Percentiles rank a stretch among this genome's conserved stretches.
These are phyloP conservation scores for Athrips mouffetella DNA, from an alignment of 2,888 invertebrate species.

Conservation along the genomic window DNA sequence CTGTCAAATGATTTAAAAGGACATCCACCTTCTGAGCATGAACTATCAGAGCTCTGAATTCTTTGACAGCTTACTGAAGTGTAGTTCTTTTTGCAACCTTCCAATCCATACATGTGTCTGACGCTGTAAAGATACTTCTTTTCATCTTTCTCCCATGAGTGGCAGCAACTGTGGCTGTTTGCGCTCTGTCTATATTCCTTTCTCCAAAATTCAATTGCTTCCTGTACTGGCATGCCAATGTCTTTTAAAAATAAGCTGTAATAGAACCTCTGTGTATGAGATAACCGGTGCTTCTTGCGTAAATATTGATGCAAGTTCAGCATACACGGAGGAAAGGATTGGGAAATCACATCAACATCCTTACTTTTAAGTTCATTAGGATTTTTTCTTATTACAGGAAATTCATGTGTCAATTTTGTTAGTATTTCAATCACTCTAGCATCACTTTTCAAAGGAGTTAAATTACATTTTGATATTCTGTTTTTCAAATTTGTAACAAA, in stretches of 20 bases:
- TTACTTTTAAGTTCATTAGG: conserved; percentile 38
- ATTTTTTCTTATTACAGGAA: conserved; percentile 29
- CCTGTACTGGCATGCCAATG: conserved; percentile 81
- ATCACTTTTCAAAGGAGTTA: conserved; percentile 47
- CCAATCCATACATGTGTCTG: conserved; percentile 84
- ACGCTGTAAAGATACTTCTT: conserved; percentile 82
- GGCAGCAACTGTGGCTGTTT: conserved; percentile 72
- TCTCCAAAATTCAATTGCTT: conserved; percentile 82
- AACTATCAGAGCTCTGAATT: conserved; percentile 75
- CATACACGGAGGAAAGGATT: conserved; percentile 82
- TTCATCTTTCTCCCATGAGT: conserved; percentile 81
- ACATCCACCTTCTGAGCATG: conserved; percentile 79
- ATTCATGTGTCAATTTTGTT: conserved; percentile 38
- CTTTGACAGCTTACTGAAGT: conserved; percentile 76
- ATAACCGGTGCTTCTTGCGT: conserved; percentile 78
- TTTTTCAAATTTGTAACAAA: conserved; percentile 62
- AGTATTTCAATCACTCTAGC: conserved; percentile 54
- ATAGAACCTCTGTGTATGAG: conserved; percentile 80
- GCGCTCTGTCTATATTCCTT: conserved; percentile 78
- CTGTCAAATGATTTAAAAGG: conserved; percentile 80
- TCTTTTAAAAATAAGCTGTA: conserved; percentile 85
- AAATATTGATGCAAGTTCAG: conserved; percentile 76
- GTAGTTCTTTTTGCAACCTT: conserved; percentile 82
- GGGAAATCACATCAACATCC: conserved; percentile 61
- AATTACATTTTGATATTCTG: conserved; percentile 44